Base-by-base conservation (phyloP, 2,797 vertebrate species). In the Notoglanidium macrostoma region DNA sequence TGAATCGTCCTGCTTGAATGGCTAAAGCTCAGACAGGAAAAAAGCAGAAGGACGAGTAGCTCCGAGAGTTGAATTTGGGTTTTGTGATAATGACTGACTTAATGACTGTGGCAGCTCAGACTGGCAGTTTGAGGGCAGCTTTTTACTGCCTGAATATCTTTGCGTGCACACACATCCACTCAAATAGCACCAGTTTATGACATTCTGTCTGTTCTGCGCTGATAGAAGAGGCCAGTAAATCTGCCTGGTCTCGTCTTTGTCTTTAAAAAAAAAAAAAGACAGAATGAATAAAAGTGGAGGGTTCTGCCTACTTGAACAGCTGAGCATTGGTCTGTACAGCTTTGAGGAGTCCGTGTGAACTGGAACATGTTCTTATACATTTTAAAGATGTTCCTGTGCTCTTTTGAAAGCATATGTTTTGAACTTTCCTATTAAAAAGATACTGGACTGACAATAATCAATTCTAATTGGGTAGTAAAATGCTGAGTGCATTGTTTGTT, bases 71-170 rank as follows among this genome's bases (percentile, higher is more conserved):
- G 91, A 92, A 92, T 95, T 91, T 92, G 91, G 91, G 91, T 91
- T 92, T 55, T 61, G 57, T 92, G 89, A 92, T 94, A 93, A 94
- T 92, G 90, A 92, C 88, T 67, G 15, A 85, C 91, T 91, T 95
- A 92, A 94, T 93, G 92, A 93, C 88, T 90, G 91, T 92, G 91
- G 89, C 89, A 93, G 93, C 91, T 86, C 80, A 78, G 63, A 85
- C 46, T 40, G 67, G 51, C 63, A 79, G 29, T 79, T 81, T 89
- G 40, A 82, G 26, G 68, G 55, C 23, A 87, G 14, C 7, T 88
- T 86, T 88, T 83, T 46, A 80, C 54, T 82, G 59, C 32, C 51
- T 63, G 82, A 68, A 81, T 29, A 84, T 84, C 77, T 88, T 70
- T 73, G 54, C 35, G 17, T 32, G 2, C 26, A 70, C 57, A 67